Evolutionary conservation across 2,888 invertebrate species (phyloP).

Genomic region (Hemistola chrysoprasaria): DNA sequence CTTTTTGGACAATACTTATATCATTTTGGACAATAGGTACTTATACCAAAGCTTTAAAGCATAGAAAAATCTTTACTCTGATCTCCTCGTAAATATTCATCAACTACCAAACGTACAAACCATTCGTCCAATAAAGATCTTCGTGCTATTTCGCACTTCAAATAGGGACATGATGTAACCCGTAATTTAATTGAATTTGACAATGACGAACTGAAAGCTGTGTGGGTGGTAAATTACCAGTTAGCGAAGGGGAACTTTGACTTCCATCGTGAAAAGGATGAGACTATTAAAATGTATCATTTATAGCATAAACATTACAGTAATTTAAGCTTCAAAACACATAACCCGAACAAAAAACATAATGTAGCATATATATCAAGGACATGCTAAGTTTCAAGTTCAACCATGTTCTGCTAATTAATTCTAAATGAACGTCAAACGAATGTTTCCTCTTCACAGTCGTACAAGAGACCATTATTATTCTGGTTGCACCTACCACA

Average conservation of each 20-base stretch:
- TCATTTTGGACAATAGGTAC: no score
- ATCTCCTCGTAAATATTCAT: constrained; percentile 11
- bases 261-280: constrained; percentile 33
- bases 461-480: constrained; percentile 36
- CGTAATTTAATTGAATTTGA: constrained; percentile 35
- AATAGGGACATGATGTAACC: constrained; percentile 27
- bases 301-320: constrained; percentile 8
- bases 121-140: constrained; percentile 13
- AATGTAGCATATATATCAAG: constrained; percentile 5
- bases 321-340: constrained; percentile 5
- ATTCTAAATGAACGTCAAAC: constrained; percentile 34
- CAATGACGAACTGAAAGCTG: constrained; percentile 30
- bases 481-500: constrained; percentile 40
- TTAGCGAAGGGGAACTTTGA: constrained; percentile 28
- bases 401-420: constrained; percentile 32
- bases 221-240: constrained; percentile 34
- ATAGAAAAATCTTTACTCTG: no score
- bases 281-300: constrained; percentile 25
- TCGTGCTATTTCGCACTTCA: constrained; percentile 18
- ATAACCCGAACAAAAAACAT: no score
- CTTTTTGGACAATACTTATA: no score
- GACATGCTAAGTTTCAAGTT: constrained; percentile 28
- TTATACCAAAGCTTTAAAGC: no score
- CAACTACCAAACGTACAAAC: constrained; percentile 4
- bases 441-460: constrained; percentile 34